Conservation (phyloP, 1,140 invertebrate genomes). For the Achroia grisella region DNA sequence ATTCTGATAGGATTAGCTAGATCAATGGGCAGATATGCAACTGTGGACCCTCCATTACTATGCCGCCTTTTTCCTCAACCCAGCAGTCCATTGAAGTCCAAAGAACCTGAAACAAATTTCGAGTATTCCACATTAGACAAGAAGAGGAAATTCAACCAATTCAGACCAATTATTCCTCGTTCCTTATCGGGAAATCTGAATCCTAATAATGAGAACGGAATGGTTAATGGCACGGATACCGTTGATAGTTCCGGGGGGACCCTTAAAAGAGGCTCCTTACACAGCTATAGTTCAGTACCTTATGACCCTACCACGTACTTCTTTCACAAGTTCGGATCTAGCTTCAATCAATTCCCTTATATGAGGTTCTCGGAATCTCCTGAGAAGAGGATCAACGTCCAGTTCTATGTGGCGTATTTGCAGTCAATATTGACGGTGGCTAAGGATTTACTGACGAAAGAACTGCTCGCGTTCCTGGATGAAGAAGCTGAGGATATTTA, state of each 20-base stretch:
- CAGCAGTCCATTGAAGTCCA: constrained; percentile 75
- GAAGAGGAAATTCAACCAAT: constrained; percentile 79
- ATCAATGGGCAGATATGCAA: constrained; percentile 90
- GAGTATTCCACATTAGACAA: constrained; percentile 71
- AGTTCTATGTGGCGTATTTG: constrained; percentile 84
- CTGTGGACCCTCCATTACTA: constrained; percentile 84
- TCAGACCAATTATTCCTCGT: constrained; percentile 92
- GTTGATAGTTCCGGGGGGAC: constrained; percentile 62
- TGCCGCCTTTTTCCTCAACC: constrained; percentile 89
- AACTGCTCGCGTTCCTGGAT: constrained; percentile 87
- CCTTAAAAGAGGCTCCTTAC: constrained; percentile 72
- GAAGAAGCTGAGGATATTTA: constrained; percentile 87
- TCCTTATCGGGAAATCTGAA: constrained; percentile 91
- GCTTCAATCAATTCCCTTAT: constrained; percentile 91
- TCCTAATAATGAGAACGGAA: constrained; percentile 51
- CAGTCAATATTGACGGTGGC: constrained; percentile 86
- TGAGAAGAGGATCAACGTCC: constrained; percentile 76
- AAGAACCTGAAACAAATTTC: constrained; percentile 59
- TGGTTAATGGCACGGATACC: constrained; percentile 61
- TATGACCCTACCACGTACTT: constrained; percentile 90
- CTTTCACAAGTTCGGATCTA: constrained; percentile 94
- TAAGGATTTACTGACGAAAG: constrained; percentile 92
- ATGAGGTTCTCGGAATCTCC: constrained; percentile 82
- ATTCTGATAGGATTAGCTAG: constrained; percentile 89
- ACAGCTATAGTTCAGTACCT: constrained; percentile 79